phyloP scores from a whole-genome alignment of 2,113 vertebrate species.

The Mormyrus lacerda region DNA sequence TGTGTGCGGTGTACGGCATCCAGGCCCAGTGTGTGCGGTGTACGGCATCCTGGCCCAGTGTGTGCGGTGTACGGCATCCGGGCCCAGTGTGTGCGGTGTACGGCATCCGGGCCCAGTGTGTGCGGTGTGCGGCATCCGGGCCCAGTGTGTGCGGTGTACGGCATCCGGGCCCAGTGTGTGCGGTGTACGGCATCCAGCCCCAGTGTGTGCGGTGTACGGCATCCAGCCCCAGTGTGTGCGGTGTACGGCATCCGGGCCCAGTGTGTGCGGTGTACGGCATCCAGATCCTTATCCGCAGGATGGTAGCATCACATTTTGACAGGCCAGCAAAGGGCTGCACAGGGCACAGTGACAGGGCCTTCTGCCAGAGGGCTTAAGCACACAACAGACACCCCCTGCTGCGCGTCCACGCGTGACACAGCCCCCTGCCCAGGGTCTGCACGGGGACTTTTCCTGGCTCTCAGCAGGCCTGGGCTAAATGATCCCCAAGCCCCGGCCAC shows the following conservation, averaged over 20 bases:
- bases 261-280: not conserved
- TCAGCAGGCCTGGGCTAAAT: slow-evolving; percentile 17
- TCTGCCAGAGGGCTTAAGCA: not conserved
- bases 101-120: not conserved
- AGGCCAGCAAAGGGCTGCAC: not conserved
- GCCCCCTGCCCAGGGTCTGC: not conserved
- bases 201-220: not conserved
- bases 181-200: not conserved
- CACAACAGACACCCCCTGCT: not conserved
- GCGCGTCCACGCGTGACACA: not conserved
- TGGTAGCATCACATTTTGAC: not conserved
- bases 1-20: no score
- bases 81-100: not conserved
- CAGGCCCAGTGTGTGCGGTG: not conserved
- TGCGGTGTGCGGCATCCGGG: no score
- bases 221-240: not conserved
- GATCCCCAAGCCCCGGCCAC: not conserved
- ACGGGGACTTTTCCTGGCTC: slow-evolving; percentile 9
- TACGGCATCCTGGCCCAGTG: no score
- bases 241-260: no score
- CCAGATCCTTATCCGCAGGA: not conserved
- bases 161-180: not conserved
- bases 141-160: not conserved
- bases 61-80: no score
- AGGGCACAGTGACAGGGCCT: not conserved